Conservation (phyloP, 2,797 vertebrate species). For the Prunella strophiata region DNA sequence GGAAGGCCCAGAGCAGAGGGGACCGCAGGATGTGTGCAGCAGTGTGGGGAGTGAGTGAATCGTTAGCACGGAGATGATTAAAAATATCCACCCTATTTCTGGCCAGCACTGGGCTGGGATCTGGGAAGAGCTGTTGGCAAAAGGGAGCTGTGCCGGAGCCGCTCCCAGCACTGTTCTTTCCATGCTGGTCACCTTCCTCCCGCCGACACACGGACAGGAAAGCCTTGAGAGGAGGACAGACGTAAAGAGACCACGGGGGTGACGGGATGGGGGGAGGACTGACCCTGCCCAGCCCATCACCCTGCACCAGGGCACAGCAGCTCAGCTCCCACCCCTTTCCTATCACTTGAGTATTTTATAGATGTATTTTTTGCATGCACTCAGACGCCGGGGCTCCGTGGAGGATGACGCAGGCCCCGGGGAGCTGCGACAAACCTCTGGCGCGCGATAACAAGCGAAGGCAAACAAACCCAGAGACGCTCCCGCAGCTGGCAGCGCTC, state of each 20-base stretch:
- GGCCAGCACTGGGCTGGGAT: conserved; percentile 33
- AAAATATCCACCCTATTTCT: conserved; percentile 71
- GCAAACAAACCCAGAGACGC: conserved; percentile 60
- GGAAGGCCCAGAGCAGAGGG: not conserved
- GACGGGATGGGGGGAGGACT: not conserved
- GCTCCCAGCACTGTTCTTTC: conserved; percentile 54
- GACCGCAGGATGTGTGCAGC: not conserved
- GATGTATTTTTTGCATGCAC: not conserved
- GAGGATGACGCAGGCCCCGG: conserved; percentile 49
- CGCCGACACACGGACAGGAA: conserved; percentile 32
- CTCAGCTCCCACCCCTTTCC: not conserved
- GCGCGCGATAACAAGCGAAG: conserved; percentile 31
- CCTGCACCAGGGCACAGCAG: not conserved
- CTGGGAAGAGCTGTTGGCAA: conserved; percentile 60
- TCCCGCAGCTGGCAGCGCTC: conserved; percentile 37
- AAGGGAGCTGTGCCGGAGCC: conserved; percentile 29
- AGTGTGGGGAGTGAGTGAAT: not conserved
- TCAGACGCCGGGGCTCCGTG: not conserved
- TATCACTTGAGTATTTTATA: not conserved
- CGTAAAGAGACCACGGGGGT: not conserved
- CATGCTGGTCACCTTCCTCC: conserved; percentile 45
- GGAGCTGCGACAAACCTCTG: conserved; percentile 21
- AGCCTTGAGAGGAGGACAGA: conserved; percentile 47
- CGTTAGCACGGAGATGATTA: conserved; percentile 50
- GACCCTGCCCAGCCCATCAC: not conserved